phyloP scores from a whole-genome alignment of 2,113 vertebrate species.

The Melanostigma gelatinosum region DNA sequence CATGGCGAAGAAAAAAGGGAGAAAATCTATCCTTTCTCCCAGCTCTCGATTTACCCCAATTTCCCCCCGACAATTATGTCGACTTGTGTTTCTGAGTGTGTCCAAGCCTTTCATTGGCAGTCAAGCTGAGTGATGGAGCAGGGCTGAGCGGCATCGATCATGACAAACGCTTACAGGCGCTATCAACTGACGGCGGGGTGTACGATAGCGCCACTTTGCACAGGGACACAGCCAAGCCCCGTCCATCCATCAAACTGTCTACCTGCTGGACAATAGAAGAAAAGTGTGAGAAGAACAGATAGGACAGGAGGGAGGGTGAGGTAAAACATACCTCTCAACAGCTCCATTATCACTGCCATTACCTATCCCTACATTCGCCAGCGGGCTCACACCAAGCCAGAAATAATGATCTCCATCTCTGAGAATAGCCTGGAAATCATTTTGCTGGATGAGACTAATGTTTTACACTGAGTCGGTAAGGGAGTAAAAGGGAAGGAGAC shows the following conservation, averaged over 20 bases:
- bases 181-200: conserved; percentile 52
- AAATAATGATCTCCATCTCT: conserved; percentile 61
- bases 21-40: conserved; percentile 67
- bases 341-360: conserved; percentile 69
- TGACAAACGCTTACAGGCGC: conserved; percentile 56
- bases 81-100: conserved; percentile 67
- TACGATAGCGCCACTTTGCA: conserved; percentile 47
- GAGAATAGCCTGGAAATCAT: conserved; percentile 66
- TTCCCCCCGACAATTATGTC: conserved; percentile 67
- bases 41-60: conserved; percentile 57
- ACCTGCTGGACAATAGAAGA: conserved; percentile 66
- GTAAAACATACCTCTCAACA: conserved; percentile 58
- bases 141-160: conserved; percentile 69
- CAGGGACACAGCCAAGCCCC: conserved; percentile 36
- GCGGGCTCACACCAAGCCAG: conserved; percentile 36
- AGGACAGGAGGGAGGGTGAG: conserved; percentile 28
- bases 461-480: conserved; percentile 48
- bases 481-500: conserved; percentile 40
- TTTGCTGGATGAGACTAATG: conserved; percentile 56
- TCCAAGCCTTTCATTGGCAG: conserved; percentile 68
- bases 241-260: conserved; percentile 72
- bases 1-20: conserved; percentile 40
- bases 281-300: conserved; percentile 55
- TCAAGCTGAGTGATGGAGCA: conserved; percentile 70
- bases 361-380: conserved; percentile 52